A percentile compares a stretch with the other conserved stretches of the same genome.
Evolutionary conservation across 2,888 invertebrate genomes (phyloP).

Genomic region (Limenitis camilla): DNA sequence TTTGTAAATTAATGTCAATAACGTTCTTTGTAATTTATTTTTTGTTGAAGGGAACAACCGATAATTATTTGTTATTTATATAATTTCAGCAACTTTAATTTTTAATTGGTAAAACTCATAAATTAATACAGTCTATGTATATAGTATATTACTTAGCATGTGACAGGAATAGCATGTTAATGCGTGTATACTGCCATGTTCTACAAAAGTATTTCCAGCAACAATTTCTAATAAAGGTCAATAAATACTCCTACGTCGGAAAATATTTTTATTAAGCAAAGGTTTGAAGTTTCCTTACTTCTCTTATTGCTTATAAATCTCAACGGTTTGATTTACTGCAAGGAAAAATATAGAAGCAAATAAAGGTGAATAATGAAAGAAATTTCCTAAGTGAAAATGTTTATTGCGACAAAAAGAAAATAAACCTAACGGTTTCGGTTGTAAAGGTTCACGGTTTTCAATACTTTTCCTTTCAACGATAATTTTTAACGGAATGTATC

Average conservation of each 20-base stretch:
- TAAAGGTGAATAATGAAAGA: slow-evolving; percentile 18
- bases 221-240: slow-evolving; percentile 1
- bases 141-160: too few relatives aligned
- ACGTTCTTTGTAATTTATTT: too few relatives aligned
- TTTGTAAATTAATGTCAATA: too few relatives aligned
- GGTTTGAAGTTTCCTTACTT: slow-evolving; percentile 8
- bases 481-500: too few relatives aligned
- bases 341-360: slow-evolving; percentile 10
- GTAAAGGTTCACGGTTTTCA: background rate
- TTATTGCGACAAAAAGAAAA: slow-evolving; percentile 6
- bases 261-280: slow-evolving; percentile 9
- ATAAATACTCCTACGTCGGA: slow-evolving; percentile 9
- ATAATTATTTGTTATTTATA: too few relatives aligned
- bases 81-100: too few relatives aligned
- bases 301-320: slow-evolving; percentile 18
- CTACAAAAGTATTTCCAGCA: background rate
- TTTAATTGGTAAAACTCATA: too few relatives aligned
- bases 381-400: slow-evolving; percentile 7
- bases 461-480: background rate
- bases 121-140: too few relatives aligned
- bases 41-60: too few relatives aligned
- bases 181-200: too few relatives aligned
- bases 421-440: background rate
- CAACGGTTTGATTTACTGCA: slow-evolving; percentile 13
- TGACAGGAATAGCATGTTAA: too few relatives aligned